A percentile compares a stretch with the other conserved stretches of the same genome.
Evolutionary conservation across 2,888 invertebrate species (phyloP).

Genomic region (Ditula angustiorana): DNA sequence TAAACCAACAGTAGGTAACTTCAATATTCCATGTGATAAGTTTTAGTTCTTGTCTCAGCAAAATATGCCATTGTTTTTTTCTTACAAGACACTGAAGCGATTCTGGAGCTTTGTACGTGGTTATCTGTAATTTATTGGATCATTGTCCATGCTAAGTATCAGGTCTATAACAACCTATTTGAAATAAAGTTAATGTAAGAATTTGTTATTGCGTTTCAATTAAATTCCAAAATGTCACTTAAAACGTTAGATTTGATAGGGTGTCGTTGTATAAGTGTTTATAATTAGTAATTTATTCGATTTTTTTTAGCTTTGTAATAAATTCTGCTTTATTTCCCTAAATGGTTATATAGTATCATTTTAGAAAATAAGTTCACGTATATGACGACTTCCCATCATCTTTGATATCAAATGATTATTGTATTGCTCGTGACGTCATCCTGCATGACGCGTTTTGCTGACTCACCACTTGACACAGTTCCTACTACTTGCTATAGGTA

Average conservation of each 20-base stretch:
- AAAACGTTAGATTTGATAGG: slow-evolving; percentile 4
- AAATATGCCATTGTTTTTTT: slow-evolving; percentile 67
- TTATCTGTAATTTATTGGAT: slow-evolving; percentile 74
- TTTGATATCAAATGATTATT: neutral
- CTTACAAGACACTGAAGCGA: slow-evolving; percentile 61
- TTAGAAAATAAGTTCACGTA: neutral
- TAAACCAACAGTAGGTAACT: slow-evolving; percentile 77
- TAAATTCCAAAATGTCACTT: neutral
- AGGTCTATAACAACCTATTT: slow-evolving; percentile 69
- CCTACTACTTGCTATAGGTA: too few relatives aligned
- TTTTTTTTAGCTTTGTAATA: slow-evolving; percentile 21
- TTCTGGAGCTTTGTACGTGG: slow-evolving; percentile 64
- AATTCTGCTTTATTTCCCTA: neutral
- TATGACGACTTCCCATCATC: neutral
- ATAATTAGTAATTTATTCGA: slow-evolving; percentile 26
- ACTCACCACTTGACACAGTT: neutral
- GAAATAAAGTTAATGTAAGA: slow-evolving; percentile 75
- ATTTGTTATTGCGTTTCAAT: slow-evolving; percentile 51
- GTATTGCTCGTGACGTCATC: slow-evolving; percentile 1
- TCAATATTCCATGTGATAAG: slow-evolving; percentile 81
- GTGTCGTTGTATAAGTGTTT: slow-evolving; percentile 6
- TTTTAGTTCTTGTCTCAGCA: slow-evolving; percentile 69
- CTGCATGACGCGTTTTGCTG: neutral
- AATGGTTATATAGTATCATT: slow-evolving; percentile 8
- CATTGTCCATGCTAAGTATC: slow-evolving; percentile 65